Evolutionary conservation across 2,113 vertebrate species (phyloP), one percentile per base, ranked within the genome.

Genomic region (Entosphenus tridentatus): DNA sequence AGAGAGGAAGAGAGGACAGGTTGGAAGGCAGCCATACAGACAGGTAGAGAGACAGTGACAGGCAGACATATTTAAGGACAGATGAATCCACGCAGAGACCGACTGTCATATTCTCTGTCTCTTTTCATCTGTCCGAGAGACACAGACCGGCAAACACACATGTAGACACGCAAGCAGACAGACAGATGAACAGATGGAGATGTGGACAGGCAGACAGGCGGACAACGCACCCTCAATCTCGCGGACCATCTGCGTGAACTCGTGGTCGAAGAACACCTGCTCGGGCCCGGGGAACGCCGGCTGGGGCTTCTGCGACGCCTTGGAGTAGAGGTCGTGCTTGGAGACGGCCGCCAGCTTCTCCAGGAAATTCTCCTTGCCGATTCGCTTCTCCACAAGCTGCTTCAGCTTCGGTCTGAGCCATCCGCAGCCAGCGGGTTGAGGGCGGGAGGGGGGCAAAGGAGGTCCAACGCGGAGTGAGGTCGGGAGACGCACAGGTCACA

Each of bases 201-300:
- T 39, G 39, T 39, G 62, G 21, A 65, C n/a, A 21, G 11, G 62
- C 62, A 9, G 62, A 16, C n/a, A 65, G 10, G 62, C 21, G 62
- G 21, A 39, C 67, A 57, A 8, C 2, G 83, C 74, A 98, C 93
- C 92, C 77, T 98, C 93, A 71, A 98, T 77, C 58, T 98, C 93
- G 77, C 96, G 96, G 8, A 98, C 87, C 56, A 98, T 79, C 73
- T 89, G 93, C 57, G 93, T 98, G 78, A 98, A 98, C 74, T 98
- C 92, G 54, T 98, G 92, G 79, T 98, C 93, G 65, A 98, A 97
- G 78, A 98, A 83, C 92, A 98, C 89, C 76, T 87, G 86, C 59
- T 96, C 92, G 7, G 89, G 89, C 72, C 81, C 85, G 3, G 84
- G 85, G 72, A 92, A 93, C 70, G 82, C 78, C 0, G 93, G 93